Percentiles rank a stretch among this genome's conserved stretches.
Conservation (phyloP, 1,140 invertebrate genomes). For the Bombus pyrosoma region DNA sequence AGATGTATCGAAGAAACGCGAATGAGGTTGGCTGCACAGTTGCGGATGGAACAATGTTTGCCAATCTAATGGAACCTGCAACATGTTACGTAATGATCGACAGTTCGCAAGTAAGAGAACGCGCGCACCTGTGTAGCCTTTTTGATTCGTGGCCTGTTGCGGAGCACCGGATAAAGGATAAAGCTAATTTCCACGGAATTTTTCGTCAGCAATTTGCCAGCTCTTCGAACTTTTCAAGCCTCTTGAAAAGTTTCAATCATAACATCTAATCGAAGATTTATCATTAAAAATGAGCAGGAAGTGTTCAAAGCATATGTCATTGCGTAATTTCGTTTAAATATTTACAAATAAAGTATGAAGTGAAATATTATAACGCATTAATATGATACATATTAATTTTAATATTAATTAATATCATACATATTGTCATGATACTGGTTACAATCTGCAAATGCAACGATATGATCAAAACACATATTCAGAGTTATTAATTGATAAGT, state of each 20-base stretch:
- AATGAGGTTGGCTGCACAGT: conserved; percentile 9
- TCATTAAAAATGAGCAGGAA: background rate
- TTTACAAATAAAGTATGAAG: too few relatives aligned
- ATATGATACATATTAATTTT: too few relatives aligned
- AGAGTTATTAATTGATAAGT: too few relatives aligned
- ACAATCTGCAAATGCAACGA: too few relatives aligned
- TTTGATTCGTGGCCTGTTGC: conserved; percentile 44
- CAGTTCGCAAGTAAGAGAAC: conserved; percentile 53
- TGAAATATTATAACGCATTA: too few relatives aligned
- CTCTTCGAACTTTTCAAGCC: background rate
- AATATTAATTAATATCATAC: too few relatives aligned
- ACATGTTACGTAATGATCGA: conserved; percentile 62
- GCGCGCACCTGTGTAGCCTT: conserved; percentile 60
- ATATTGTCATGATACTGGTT: too few relatives aligned
- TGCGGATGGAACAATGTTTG: conserved; percentile 29
- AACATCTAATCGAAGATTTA: background rate
- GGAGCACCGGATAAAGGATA: conserved; percentile 13
- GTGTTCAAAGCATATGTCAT: background rate
- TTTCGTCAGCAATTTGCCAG: conserved; percentile 1
- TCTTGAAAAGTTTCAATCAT: background rate
- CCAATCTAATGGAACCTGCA: conserved; percentile 32
- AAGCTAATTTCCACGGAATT: conserved; percentile 26
- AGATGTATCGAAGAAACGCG: conserved; percentile 6
- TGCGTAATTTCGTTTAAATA: background rate
- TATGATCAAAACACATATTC: too few relatives aligned